Evolutionary conservation across 1,140 invertebrate species (phyloP), one percentile per base, ranked within the genome.

Genomic region (Drosophila oshimai): DNA sequence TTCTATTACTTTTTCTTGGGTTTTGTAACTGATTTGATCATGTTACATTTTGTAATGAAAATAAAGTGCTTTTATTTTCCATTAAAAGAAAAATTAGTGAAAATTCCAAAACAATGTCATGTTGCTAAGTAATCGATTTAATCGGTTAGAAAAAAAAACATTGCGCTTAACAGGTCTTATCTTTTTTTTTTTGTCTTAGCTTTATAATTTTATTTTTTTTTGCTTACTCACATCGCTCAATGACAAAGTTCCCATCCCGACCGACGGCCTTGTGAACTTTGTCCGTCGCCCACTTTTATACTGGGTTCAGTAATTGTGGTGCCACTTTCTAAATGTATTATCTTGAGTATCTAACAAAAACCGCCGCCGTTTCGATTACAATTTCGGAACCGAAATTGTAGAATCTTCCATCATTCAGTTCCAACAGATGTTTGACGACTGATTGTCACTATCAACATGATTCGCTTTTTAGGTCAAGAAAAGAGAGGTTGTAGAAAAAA

Each of bases 231-330:
- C 78, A 18, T 77, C 44, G 13, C 15, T 57, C 6, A 83, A 33
- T 22, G 73, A 77, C 22, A 77, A 47, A 20, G 78, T 77, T 57
- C 57, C 78, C 78, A 77, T 83, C 4, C 10, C 26, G 20, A 17
- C 9, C 0, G 17, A 4, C 4, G 34, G 20, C 20, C 10, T 22
- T 18, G 2, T 29, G 53, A 57, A 57, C 53, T 60, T 78, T 67
- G 42, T 22, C 15, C 62, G 34, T 10, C 28, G 24, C 6, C 26
- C 15, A 46, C 18, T 46, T 42, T 28, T 4, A 44, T n/a, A 31
- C 37, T 36, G 9, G 9, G 6, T 50, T 13, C 2, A 50, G 7
- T 29, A 45, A 34, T 55, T 31, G 28, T 46, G 41, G 22, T 13
- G 29, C 36, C 50, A 29, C 36, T n/a, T n/a, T 24, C 36, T 6